A percentile compares a stretch with the other conserved stretches of the same genome.
These are phyloP conservation scores for Phrynosoma platyrhinos DNA, from an alignment of 2,113 vertebrate species.

Conservation along the genomic window DNA sequence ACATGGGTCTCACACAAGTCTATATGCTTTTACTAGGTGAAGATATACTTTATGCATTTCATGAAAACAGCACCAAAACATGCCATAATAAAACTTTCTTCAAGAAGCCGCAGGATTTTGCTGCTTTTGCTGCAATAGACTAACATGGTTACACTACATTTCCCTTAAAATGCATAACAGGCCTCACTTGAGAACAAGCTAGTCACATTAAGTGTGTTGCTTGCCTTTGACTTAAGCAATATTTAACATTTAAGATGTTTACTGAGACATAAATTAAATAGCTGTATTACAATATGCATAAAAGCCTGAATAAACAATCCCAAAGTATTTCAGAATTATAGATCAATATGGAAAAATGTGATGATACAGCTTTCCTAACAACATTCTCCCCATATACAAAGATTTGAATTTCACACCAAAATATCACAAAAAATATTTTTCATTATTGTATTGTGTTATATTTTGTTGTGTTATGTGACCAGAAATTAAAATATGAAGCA, in stretches of 20 bases:
- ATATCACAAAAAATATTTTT: background rate
- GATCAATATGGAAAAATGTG: too few species aligned
- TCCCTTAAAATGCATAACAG: background rate
- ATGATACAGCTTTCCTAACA: too few species aligned
- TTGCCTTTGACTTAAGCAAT: background rate
- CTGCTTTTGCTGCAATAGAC: background rate
- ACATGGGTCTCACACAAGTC: too few species aligned
- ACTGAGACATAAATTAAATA: background rate
- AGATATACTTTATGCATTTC: background rate
- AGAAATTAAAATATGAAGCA: slow-evolving; percentile 27
- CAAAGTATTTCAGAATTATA: background rate
- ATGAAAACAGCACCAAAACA: background rate
- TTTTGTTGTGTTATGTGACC: background rate
- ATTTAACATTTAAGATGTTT: background rate
- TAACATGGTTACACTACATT: background rate
- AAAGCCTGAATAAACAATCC: background rate
- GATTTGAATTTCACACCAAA: background rate
- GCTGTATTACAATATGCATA: background rate
- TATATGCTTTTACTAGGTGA: background rate
- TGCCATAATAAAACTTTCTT: background rate
- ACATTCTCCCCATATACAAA: background rate
- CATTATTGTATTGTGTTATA: slow-evolving; percentile 6
- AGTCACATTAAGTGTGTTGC: background rate
- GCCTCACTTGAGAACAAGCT: background rate
- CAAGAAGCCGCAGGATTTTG: background rate